phyloP scores from a whole-genome alignment of 2,113 vertebrate genomes.

The Ardeotis arabs region DNA sequence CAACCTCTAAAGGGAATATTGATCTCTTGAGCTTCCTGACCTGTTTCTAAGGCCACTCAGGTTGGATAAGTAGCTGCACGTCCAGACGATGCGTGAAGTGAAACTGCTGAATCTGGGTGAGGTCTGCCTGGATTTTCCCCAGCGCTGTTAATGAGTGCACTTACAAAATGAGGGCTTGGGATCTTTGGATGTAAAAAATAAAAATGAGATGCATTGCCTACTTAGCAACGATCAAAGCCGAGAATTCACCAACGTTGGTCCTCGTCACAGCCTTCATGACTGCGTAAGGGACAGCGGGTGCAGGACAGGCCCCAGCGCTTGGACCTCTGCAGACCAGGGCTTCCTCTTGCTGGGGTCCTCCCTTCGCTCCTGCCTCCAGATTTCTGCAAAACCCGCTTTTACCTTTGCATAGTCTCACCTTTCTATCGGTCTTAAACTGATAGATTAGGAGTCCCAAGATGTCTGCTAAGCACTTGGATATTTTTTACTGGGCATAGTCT shows the following conservation, averaged over 20 bases:
- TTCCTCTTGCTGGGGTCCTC: background rate
- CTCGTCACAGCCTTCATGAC: background rate
- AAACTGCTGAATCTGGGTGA: background rate
- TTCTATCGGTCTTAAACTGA: background rate
- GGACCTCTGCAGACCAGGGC: background rate
- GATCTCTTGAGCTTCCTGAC: background rate
- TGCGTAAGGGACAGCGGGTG: background rate
- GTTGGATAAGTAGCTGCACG: background rate
- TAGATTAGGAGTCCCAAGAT: background rate
- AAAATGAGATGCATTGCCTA: background rate
- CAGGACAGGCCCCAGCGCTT: background rate
- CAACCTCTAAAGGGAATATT: background rate
- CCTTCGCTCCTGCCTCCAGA: background rate
- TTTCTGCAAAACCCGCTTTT: background rate
- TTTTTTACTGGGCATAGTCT: background rate
- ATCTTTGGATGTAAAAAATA: background rate
- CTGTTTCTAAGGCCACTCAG: background rate
- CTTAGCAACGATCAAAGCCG: background rate
- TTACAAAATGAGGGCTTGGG: background rate
- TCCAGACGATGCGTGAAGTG: background rate
- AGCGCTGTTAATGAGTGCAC: background rate
- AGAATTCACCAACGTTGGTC: background rate
- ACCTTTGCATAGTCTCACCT: background rate
- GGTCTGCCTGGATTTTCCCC: background rate
- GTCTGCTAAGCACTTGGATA: background rate